These are phyloP conservation scores for Chironomus tepperi DNA, from an alignment of 1,140 invertebrate species.

Conservation along the genomic window DNA sequence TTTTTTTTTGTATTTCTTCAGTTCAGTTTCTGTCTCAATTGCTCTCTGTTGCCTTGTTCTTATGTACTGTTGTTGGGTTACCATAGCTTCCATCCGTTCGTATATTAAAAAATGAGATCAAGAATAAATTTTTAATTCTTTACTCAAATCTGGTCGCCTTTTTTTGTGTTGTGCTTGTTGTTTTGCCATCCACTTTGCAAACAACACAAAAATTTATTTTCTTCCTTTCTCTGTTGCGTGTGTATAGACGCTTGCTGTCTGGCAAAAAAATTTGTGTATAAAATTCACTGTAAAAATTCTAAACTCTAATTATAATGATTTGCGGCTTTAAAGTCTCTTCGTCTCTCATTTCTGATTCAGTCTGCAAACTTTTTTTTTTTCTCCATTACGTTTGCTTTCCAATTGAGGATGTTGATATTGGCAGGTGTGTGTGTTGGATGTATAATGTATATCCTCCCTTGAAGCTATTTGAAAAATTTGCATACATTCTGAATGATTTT, in stretches of 20 bases:
- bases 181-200: background rate
- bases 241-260: background rate
- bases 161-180: background rate
- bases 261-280: background rate
- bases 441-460: background rate
- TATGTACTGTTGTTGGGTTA: no score
- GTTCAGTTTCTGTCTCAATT: no score
- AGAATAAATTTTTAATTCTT: no score
- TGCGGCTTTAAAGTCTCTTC: background rate
- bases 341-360: background rate
- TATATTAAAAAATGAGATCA: no score
- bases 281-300: background rate
- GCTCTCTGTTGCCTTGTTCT: no score
- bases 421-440: background rate
- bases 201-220: background rate
- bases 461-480: background rate
- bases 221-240: background rate
- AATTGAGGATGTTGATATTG: background rate
- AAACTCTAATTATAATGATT: constrained; percentile 6
- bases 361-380: background rate
- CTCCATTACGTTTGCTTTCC: background rate
- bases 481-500: background rate
- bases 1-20: no score
- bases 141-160: no score
- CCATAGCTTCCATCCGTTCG: no score